Evolutionary conservation across 2,797 vertebrate species (phyloP).

Genomic region (Pipistrellus nathusii): DNA sequence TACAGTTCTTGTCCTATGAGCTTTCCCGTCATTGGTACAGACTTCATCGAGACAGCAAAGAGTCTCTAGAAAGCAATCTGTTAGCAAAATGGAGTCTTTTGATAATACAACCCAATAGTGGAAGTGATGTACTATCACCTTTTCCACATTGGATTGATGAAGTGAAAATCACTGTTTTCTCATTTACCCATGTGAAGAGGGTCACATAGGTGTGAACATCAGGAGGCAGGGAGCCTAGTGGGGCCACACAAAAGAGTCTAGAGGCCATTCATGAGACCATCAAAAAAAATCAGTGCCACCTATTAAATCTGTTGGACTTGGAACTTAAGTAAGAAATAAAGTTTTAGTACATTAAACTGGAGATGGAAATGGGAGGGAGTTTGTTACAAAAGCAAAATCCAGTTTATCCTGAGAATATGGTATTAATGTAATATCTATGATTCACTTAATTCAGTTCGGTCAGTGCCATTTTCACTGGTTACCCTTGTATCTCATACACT

Average conservation of each 20-base stretch:
- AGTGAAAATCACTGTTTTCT: not conserved
- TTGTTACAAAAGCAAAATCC: not conserved
- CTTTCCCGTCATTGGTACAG: not conserved
- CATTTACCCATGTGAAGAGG: not conserved
- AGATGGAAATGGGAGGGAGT: not conserved
- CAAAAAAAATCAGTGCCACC: not conserved
- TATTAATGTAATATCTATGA: not conserved
- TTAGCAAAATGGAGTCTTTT: not conserved
- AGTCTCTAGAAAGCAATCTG: not conserved
- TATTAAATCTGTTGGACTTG: not conserved
- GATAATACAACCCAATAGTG: not conserved
- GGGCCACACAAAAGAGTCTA: not conserved
- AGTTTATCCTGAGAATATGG: not conserved
- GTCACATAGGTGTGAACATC: not conserved
- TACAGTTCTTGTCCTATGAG: not conserved
- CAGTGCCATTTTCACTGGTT: not conserved
- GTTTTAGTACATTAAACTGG: not conserved
- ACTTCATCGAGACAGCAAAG: not conserved
- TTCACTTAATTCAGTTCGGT: not conserved
- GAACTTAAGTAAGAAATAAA: not conserved
- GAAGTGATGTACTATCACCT: not conserved
- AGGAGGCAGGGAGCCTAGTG: not conserved
- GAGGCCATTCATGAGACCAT: not conserved
- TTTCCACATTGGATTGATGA: not conserved
- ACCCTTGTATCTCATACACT: not conserved